Conservation (phyloP, 2,888 invertebrate species). For the Drosophila neotestacea region DNA sequence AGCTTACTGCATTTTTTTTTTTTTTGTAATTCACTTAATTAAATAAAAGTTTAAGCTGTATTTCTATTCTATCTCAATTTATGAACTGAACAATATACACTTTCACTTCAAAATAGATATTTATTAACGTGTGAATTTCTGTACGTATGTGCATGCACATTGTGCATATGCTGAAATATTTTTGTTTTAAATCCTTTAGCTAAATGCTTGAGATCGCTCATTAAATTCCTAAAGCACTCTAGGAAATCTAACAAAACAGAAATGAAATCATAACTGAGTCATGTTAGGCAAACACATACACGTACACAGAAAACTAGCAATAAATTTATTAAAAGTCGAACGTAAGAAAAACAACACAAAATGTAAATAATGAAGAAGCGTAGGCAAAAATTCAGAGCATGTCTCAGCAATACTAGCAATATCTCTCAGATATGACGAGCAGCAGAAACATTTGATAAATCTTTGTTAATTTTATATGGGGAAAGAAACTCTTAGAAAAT, state of each 20-base stretch:
- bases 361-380: conserved; percentile 55
- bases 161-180: conserved; percentile 31
- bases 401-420: conserved; percentile 20
- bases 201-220: conserved; percentile 57
- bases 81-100: too few relatives aligned
- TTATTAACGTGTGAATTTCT: too few relatives aligned
- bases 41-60: too few relatives aligned
- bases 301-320: conserved; percentile 25
- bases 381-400: conserved; percentile 46
- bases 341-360: conserved; percentile 53
- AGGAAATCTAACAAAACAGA: conserved; percentile 40
- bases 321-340: conserved; percentile 49
- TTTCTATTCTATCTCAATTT: too few relatives aligned
- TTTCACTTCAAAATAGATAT: too few relatives aligned
- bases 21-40: too few relatives aligned
- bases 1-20: too few relatives aligned
- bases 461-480: conserved; percentile 36
- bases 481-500: conserved; percentile 47
- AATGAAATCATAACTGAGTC: conserved; percentile 67
- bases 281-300: conserved; percentile 27
- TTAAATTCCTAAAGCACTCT: conserved; percentile 55
- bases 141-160: conserved; percentile 1
- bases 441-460: conserved; percentile 46
- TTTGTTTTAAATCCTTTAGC: conserved; percentile 44
- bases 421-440: conserved; percentile 6